A percentile compares a stretch with the other conserved stretches of the same genome.
Conservation (phyloP, 1,140 invertebrate genomes). For the Panonychus citri region DNA sequence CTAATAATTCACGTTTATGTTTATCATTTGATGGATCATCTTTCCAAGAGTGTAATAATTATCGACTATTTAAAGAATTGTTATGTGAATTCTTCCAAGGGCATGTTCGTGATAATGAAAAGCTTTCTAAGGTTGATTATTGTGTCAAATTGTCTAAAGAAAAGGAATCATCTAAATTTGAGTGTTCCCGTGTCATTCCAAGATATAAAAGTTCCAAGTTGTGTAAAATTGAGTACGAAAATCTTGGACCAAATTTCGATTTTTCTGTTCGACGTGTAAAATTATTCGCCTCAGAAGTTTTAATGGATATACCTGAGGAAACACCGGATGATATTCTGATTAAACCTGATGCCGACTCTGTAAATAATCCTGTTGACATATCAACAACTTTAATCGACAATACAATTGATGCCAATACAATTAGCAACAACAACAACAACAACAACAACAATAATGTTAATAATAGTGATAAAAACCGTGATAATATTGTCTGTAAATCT, state of each 20-base stretch:
- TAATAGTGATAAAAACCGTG: too few relatives aligned
- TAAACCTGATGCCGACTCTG: too few relatives aligned
- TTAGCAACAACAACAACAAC: too few relatives aligned
- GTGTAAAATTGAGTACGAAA: constrained; percentile 73
- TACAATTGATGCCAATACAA: too few relatives aligned
- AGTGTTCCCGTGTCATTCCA: constrained; percentile 65
- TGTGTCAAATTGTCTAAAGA: constrained; percentile 62
- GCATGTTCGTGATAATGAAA: constrained; percentile 48
- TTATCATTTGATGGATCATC: constrained; percentile 75
- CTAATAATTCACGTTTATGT: constrained; percentile 65
- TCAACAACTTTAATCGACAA: too few relatives aligned
- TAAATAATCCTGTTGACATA: too few relatives aligned
- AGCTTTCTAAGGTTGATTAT: constrained; percentile 77
- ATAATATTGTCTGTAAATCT: too few relatives aligned
- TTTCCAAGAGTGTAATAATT: constrained; percentile 54
- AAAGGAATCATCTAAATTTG: constrained; percentile 50
- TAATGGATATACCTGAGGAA: constrained; percentile 65
- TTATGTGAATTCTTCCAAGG: constrained; percentile 78
- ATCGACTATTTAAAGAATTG: constrained; percentile 60
- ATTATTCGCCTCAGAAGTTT: constrained; percentile 54
- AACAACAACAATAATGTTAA: too few relatives aligned
- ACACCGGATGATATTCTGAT: constrained; percentile 5
- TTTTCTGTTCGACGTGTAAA: constrained; percentile 58
- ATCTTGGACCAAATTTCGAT: constrained; percentile 79
- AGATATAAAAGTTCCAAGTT: constrained; percentile 66